These are phyloP conservation scores for Rafetus swinhoei DNA, from an alignment of 2,113 vertebrate species.

Conservation along the genomic window DNA sequence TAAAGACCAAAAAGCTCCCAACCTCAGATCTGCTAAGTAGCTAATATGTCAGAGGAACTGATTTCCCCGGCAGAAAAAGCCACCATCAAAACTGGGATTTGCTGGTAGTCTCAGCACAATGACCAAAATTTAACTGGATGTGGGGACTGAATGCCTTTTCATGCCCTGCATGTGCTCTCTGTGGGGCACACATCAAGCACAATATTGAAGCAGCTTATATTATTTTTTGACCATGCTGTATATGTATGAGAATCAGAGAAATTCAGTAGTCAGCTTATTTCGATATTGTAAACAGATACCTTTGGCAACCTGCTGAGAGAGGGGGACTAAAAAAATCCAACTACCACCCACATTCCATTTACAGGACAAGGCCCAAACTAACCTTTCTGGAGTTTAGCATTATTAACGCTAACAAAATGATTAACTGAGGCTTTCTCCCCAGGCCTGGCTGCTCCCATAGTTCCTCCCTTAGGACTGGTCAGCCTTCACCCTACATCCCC, in stretches of 20 bases:
- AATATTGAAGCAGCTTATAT: background rate
- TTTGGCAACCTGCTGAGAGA: background rate
- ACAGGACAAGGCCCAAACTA: fast-evolving
- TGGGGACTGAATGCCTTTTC: background rate
- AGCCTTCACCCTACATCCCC: background rate
- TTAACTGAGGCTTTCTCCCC: background rate
- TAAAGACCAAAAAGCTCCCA: background rate
- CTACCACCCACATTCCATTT: background rate
- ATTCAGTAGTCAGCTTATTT: background rate
- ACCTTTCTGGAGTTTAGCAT: background rate
- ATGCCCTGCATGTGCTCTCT: background rate
- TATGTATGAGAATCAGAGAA: background rate
- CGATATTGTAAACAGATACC: background rate
- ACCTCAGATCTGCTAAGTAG: background rate
- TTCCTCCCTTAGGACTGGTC: background rate
- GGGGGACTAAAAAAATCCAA: background rate
- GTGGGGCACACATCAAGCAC: background rate
- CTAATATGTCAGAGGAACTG: background rate
- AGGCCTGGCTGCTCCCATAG: background rate
- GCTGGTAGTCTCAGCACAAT: background rate
- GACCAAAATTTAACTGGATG: background rate
- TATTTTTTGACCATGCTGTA: background rate
- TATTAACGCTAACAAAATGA: background rate
- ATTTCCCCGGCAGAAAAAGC: background rate
- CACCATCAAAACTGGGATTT: background rate